Evolutionary conservation across 1,140 invertebrate species (phyloP).

Genomic region (Zeugodacus cucurbitae): DNA sequence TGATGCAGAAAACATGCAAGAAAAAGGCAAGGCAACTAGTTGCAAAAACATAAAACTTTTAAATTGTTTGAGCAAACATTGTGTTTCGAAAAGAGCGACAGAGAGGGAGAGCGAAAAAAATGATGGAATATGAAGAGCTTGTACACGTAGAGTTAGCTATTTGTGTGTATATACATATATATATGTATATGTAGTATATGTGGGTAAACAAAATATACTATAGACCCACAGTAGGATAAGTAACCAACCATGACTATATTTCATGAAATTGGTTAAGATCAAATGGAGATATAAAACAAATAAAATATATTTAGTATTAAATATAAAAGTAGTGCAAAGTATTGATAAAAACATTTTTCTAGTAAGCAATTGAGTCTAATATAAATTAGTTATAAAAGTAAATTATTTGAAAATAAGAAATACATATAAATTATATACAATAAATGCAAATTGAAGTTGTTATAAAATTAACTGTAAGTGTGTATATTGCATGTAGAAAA

Average conservation of each 20-base stretch:
- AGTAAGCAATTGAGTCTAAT: not conserved
- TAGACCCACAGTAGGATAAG: not conserved
- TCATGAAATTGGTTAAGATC: not conserved
- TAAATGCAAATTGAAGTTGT: not conserved
- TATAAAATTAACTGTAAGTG: conserved; percentile 2
- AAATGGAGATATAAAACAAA: not conserved
- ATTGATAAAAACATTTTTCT: not conserved
- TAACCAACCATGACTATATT: not conserved
- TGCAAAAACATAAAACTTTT: not conserved
- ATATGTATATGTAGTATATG: not conserved
- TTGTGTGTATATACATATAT: not conserved
- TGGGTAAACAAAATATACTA: not conserved
- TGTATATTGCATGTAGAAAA: not conserved
- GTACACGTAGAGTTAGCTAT: not conserved
- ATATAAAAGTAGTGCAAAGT: not conserved
- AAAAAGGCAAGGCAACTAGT: not conserved
- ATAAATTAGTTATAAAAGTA: conserved; percentile 21
- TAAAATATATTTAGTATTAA: conserved; percentile 1
- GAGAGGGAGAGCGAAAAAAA: not conserved
- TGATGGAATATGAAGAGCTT: not conserved
- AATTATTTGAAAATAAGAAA: not conserved
- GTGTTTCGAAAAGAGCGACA: too few relatives aligned
- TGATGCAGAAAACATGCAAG: not conserved
- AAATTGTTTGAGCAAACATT: not conserved
- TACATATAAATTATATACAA: conserved; percentile 12